Evolutionary conservation across 2,797 vertebrate species (phyloP).

Genomic region (Paramormyrops hopkinsi): DNA sequence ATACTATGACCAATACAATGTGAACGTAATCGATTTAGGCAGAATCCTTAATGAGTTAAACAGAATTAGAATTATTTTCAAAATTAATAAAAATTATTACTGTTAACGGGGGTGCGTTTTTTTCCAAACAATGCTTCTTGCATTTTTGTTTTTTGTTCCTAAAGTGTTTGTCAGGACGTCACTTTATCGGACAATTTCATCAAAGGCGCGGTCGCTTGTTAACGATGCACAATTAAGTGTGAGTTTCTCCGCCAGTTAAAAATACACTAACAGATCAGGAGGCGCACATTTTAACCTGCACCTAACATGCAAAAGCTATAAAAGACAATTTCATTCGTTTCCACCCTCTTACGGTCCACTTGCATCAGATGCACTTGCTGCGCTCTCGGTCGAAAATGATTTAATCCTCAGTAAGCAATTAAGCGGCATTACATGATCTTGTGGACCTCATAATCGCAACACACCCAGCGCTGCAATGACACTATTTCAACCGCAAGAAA

Average conservation of each 20-base stretch:
- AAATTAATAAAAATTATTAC: neutral
- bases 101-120: neutral
- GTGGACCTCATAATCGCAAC: conserved; percentile 55
- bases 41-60: neutral
- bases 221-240: neutral
- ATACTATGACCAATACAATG: neutral
- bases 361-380: conserved; percentile 1
- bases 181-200: neutral
- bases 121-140: neutral
- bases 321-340: neutral
- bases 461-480: conserved; percentile 58
- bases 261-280: neutral
- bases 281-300: neutral
- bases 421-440: conserved; percentile 48
- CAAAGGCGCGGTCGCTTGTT: neutral
- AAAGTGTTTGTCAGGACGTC: neutral
- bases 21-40: neutral
- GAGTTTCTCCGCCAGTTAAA: neutral
- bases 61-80: neutral
- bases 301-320: neutral
- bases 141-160: neutral
- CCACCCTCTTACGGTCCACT: neutral
- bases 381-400: conserved; percentile 34
- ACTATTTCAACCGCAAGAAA: conserved; percentile 42
- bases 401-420: conserved; percentile 49